Evolutionary conservation across 1,140 invertebrate species (phyloP), one percentile per base, ranked within the genome.

Genomic region (Drosophila sproati): DNA sequence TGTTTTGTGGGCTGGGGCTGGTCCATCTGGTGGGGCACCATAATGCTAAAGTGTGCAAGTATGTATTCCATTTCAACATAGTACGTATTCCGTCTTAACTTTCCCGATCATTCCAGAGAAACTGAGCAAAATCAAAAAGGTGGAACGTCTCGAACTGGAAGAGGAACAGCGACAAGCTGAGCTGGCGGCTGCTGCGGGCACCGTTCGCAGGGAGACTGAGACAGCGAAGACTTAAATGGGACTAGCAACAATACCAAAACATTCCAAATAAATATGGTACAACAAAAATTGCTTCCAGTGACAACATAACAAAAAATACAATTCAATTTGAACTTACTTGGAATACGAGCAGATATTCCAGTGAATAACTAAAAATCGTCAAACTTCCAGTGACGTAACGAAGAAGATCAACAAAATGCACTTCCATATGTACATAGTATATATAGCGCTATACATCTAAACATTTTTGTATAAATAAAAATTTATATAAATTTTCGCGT

Each of bases 1-100:
- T 96, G 98, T 72, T 94, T 98, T 5, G 98, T 99, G 34, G 98
- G 98, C 3, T 99, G 98, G 98, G 98, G 98, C 72, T 99, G 98
- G 98, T 98, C 97, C 35, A 96, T 99, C 59, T 98, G 97, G 95
- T 99, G 98, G 98, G 98, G 98, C 20, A 95, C 98, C 64, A 97
- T 97, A 76, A 97, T 98, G 95, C 92, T 97, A 8, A 95, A 94
- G 88, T 93, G 96, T 92, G 96, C 96, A 79, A 95, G 96, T 96
- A 91, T 95, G 95, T 50, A 20, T 34, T 3, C 3, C 10, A 4
- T 5, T 37, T 37, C 0, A 37, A 43, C 6, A 12, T 4, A 0
- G 0, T 3, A 34, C 3, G 20, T 20, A 20, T 20, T 20, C 20
- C 20, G 20, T n/a, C 12, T 20, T 52, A 12, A 56, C 35, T 8